Evolutionary conservation across 2,113 vertebrate genomes (phyloP).

Genomic region (Myiagra hebetior): DNA sequence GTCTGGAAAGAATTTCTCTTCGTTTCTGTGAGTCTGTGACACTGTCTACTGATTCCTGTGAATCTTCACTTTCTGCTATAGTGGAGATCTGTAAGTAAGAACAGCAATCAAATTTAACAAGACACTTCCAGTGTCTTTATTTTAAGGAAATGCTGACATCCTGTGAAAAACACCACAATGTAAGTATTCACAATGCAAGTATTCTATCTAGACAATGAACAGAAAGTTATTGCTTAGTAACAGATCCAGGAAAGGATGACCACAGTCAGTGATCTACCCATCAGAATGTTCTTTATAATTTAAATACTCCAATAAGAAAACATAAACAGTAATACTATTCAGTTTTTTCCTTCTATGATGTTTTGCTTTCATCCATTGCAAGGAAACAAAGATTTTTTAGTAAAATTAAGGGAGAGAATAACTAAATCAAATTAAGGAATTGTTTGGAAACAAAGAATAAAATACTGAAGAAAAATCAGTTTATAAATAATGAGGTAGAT

Average conservation of each 20-base stretch:
- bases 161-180: not conserved
- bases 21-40: constrained; percentile 97
- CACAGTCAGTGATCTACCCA: not conserved
- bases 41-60: constrained; percentile 97
- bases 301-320: not conserved
- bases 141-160: not conserved
- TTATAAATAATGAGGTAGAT: not conserved
- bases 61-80: constrained; percentile 96
- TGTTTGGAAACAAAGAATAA: not conserved
- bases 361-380: not conserved
- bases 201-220: not conserved
- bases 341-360: not conserved
- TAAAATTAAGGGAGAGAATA: not conserved
- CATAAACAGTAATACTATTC: not conserved
- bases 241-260: not conserved
- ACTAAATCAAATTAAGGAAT: not conserved
- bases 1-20: constrained; percentile 95
- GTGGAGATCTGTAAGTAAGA: constrained; percentile 89
- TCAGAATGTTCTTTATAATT: not conserved
- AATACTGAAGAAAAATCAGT: not conserved
- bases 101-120: constrained; percentile 41
- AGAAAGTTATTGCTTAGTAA: not conserved
- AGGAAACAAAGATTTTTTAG: not conserved
- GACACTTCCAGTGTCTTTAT: not conserved
- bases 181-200: not conserved